Evolutionary conservation across 2,888 invertebrate genomes (phyloP).

Genomic region (Neria commutata): DNA sequence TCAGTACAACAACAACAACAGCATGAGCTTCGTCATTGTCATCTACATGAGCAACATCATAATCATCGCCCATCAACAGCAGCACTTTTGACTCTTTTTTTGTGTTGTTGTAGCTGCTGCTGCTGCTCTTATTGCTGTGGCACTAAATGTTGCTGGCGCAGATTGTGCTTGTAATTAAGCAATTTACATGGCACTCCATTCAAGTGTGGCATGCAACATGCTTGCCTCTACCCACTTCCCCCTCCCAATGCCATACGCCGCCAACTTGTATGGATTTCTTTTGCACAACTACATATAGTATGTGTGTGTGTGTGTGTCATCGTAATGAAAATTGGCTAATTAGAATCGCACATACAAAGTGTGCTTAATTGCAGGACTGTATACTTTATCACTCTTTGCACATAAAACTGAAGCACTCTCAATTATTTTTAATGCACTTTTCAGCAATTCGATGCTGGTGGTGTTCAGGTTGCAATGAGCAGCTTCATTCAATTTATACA

Average conservation of each 20-base stretch:
- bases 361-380: too few relatives aligned
- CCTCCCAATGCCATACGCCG: too few relatives aligned
- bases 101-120: not conserved
- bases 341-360: too few relatives aligned
- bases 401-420: too few relatives aligned
- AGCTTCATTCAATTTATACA: too few relatives aligned
- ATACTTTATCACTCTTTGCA: too few relatives aligned
- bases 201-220: not conserved
- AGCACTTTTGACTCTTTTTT: constrained; percentile 5
- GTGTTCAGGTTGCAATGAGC: too few relatives aligned
- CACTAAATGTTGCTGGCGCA: not conserved
- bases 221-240: too few relatives aligned
- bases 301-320: not conserved
- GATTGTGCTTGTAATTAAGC: constrained; percentile 1
- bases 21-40: not conserved
- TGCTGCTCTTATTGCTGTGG: constrained; percentile 20
- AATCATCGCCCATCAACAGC: constrained; percentile 12
- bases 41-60: constrained; percentile 40
- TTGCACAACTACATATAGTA: too few relatives aligned
- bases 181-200: not conserved
- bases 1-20: not conserved
- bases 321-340: not conserved
- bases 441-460: too few relatives aligned
- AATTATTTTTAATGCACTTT: too few relatives aligned
- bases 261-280: not conserved